These are phyloP conservation scores for Centropus unirufus DNA, from an alignment of 2,113 vertebrate genomes.

Conservation along the genomic window DNA sequence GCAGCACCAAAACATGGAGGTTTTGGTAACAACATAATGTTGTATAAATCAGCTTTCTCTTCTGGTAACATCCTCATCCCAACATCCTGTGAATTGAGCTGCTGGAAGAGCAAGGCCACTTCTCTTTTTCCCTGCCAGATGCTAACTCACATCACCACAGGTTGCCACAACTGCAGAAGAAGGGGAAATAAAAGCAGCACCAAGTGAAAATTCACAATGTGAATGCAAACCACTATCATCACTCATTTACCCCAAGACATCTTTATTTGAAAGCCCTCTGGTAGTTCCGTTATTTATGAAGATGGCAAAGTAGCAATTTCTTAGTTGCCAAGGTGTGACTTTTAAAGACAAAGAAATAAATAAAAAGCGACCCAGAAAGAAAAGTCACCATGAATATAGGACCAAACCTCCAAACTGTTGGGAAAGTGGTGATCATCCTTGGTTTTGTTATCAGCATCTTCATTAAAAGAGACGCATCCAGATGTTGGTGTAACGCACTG, in stretches of 20 bases:
- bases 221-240: not conserved
- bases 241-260: not conserved
- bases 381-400: not conserved
- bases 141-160: fast-evolving
- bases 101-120: not conserved
- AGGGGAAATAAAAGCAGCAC: not conserved
- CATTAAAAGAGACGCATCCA: not conserved
- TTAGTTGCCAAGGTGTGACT: not conserved
- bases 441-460: not conserved
- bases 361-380: not conserved
- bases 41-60: not conserved
- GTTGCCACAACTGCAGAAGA: not conserved
- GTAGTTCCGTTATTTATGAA: not conserved
- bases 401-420: not conserved
- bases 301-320: not conserved
- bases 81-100: fast-evolving
- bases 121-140: not conserved
- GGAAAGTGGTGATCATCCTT: not conserved
- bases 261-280: not conserved
- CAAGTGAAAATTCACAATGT: not conserved
- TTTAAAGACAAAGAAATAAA: not conserved
- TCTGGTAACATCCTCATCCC: not conserved
- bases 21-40: not conserved
- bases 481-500: not conserved
- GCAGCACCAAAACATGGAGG: not conserved